Conservation (phyloP, 1,140 invertebrate genomes). For the Sesamia nonagrioides region DNA sequence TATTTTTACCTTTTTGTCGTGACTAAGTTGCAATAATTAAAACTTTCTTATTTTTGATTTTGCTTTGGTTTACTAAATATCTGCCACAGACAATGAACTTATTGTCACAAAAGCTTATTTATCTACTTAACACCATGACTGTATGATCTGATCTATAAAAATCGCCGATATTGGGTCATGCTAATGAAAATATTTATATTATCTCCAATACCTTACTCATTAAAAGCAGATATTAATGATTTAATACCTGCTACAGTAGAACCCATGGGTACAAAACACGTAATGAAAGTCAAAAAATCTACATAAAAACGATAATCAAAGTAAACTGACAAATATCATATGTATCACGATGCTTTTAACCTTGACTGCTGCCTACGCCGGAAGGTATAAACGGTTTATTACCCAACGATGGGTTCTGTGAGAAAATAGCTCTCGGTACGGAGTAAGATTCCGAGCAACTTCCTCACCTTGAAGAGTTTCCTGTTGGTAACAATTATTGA, state of each 20-base stretch:
- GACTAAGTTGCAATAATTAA: too few relatives aligned
- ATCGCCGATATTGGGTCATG: too few relatives aligned
- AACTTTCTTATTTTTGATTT: not conserved
- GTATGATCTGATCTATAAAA: too few relatives aligned
- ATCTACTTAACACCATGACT: not conserved
- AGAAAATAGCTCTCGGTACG: conserved; percentile 9
- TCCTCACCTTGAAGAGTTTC: not conserved
- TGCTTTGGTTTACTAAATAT: not conserved
- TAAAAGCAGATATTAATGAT: not conserved
- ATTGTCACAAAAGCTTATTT: not conserved
- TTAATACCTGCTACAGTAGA: not conserved
- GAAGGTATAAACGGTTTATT: conserved; percentile 24
- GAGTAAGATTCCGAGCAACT: not conserved
- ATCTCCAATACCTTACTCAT: too few relatives aligned
- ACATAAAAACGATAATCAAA: not conserved
- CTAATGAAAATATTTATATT: too few relatives aligned
- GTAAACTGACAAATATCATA: not conserved
- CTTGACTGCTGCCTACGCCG: conserved; percentile 17
- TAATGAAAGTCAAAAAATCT: not conserved
- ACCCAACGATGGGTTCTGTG: conserved; percentile 2
- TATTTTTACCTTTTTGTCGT: too few relatives aligned
- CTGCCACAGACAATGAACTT: not conserved
- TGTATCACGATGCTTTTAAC: not conserved
- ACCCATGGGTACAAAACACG: not conserved
- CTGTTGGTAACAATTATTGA: not conserved